Base-by-base conservation (phyloP, 2,888 invertebrate genomes). In the Craniophora ligustri region DNA sequence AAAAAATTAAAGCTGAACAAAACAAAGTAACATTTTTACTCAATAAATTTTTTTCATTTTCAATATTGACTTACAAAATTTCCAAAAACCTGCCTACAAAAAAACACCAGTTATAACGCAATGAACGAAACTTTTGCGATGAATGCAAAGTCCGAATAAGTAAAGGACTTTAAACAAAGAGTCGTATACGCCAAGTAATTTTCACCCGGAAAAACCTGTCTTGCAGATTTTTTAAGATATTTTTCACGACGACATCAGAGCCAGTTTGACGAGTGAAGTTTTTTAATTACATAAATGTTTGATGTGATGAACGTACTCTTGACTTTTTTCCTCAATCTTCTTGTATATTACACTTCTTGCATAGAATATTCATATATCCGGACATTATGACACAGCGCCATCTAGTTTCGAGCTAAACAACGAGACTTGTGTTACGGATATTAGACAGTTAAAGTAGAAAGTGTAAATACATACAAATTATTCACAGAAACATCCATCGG, bases 131-230 rank as follows among this genome's bases (percentile, higher is more conserved):
- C 38, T 54, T 69, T 49, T 45, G 3, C 11, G 21, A 28, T 46
- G 60, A 56, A 48, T 44, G 48, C 35, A 11, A 38, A 39, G 38
- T 53, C 35, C 51, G 21, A 57, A 55, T 55, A 36, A 62, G 57
- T 10, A 39, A 23, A 6, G 64, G 46, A 75, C n/a, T n/a, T n/a
- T n/a, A n/a, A n/a, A n/a, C 71, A 67, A 75, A 64, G 54, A 39
- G 45, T 21, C 30, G 26, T 16, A 31, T 7, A 31, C 41, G 30
- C 35, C 40, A 41, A 40, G 59, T 62, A 69, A 73, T 75, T 73
- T 70, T 66, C 60, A 42, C 14, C 44, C 19, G 34, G 70, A 65
- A 68, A 65, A 49, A 36, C 51, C 1, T 14, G 23, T 38, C 35
- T 28, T 46, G 44, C 5, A 23, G 8, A 4, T 23, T 54, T 45